Percentiles rank a stretch among this genome's conserved stretches.
These are phyloP conservation scores for Ylistrum balloti DNA, from an alignment of 1,140 invertebrate species.

Conservation along the genomic window DNA sequence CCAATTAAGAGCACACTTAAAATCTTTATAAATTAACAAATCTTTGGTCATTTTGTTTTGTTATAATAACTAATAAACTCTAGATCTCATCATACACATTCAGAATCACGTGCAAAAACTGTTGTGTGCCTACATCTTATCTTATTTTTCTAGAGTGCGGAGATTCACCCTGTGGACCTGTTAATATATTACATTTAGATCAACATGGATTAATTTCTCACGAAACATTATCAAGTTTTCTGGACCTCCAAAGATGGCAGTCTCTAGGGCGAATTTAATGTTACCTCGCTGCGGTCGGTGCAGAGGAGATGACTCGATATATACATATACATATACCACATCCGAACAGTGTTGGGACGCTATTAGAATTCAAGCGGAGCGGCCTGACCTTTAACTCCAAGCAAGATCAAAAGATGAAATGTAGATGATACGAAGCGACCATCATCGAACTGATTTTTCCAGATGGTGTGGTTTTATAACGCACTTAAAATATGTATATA, in stretches of 20 bases:
- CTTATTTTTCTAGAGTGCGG: too few species aligned
- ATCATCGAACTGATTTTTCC: background rate
- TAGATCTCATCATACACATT: too few species aligned
- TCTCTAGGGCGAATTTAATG: background rate
- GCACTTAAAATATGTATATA: background rate
- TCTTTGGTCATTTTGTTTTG: too few species aligned
- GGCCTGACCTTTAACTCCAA: background rate
- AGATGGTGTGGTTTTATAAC: background rate
- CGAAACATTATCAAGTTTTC: background rate
- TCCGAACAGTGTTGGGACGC: background rate
- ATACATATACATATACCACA: background rate
- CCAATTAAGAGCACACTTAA: too few species aligned
- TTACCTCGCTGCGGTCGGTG: background rate
- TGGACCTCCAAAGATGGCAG: slow-evolving; percentile 2
- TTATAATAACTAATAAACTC: too few species aligned
- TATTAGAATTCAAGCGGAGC: background rate
- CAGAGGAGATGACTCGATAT: background rate
- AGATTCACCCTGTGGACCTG: too few species aligned
- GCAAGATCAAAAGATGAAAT: background rate
- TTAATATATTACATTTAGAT: background rate
- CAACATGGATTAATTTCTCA: background rate
- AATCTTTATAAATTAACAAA: too few species aligned
- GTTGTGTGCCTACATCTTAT: too few species aligned
- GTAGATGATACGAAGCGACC: background rate
- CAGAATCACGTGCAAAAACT: too few species aligned